Evolutionary conservation across 2,113 vertebrate genomes (phyloP), one percentile per base, ranked within the genome.

Genomic region (Chionodraco myersi): DNA sequence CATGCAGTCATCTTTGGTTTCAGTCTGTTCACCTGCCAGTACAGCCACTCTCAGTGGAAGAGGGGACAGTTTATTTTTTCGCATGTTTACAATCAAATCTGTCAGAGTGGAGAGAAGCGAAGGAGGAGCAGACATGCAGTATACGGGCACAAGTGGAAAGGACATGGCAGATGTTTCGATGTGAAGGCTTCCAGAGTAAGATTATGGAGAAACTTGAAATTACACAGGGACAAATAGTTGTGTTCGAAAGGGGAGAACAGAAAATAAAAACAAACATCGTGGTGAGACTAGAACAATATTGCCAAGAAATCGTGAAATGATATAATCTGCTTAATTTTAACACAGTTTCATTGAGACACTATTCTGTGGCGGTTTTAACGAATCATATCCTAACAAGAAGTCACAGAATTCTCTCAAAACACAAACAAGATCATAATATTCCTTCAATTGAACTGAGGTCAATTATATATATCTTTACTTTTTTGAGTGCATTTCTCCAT

Each of bases 1-100:
- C 26, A 49, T 45, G 5, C 67, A 71, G 36, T 62, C 15, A 1
- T 89, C 90, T 92, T 92, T 88, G 87, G 86, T 90, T 89, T 86
- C 69, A 79, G 79, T 45, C 41, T 47, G 49, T 51, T 65, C 13
- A 48, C 59, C 72, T 58, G 26, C 18, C 53, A 34, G 54, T 48
- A 21, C 9, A 57, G 66, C 34, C 69, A 30, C 34, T 3, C 52
- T 52, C 61, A 45, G 47, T 21, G 58, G 23, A 56, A 41, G 34
- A 66, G 60, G 48, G 51, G 57, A 36, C 61, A 30, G 53, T 3
- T 48, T 65, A 16, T 23, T 41, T 64, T 23, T 13, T 30, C 21
- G 26, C 1, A 1, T 12, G 30, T 51, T 72, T 72, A 90, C 81
- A 88, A 80, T 75, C 78, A 72, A n/a, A 82, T 70, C 51, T 73